A percentile compares a stretch with the other conserved stretches of the same genome.
These are phyloP conservation scores for Spea multiplicata DNA, from an alignment of 2,113 vertebrate species.

Conservation along the genomic window DNA sequence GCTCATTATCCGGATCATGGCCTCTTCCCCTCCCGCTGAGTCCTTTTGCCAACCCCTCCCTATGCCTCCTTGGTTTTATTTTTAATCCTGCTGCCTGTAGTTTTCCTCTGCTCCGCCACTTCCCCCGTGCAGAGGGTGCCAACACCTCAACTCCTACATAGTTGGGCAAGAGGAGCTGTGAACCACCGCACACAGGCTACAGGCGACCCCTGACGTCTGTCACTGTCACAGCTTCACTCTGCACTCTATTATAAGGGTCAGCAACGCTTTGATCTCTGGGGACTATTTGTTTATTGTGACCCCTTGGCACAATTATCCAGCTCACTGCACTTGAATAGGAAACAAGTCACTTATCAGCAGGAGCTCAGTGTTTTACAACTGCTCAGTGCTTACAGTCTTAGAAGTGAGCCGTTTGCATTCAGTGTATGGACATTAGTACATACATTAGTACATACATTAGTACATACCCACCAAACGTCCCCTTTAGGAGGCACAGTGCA, in stretches of 20 bases:
- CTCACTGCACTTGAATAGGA: neutral
- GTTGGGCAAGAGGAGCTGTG: neutral
- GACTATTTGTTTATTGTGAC: neutral
- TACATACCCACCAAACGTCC: no score
- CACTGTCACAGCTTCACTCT: neutral
- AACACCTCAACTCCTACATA: constrained; percentile 41
- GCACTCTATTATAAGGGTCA: neutral
- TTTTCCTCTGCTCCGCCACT: constrained; percentile 39
- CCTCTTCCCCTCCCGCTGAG: constrained; percentile 46
- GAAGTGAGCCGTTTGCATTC: no score
- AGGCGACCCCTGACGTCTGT: neutral
- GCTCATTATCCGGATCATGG: constrained; percentile 49
- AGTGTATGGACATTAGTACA: no score
- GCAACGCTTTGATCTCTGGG: neutral
- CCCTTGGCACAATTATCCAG: neutral
- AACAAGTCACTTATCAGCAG: no score
- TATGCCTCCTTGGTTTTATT: constrained; percentile 45
- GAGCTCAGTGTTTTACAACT: no score
- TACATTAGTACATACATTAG: no score
- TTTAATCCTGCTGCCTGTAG: constrained; percentile 47
- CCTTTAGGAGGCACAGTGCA: no score
- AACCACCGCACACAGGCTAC: constrained; percentile 7
- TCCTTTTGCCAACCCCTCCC: constrained; percentile 43
- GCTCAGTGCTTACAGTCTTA: no score
- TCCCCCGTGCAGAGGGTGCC: constrained; percentile 37